Evolutionary conservation across 2,888 invertebrate genomes (phyloP), one percentile per base, ranked within the genome.

Genomic region (Drosophila vallismaia): DNA sequence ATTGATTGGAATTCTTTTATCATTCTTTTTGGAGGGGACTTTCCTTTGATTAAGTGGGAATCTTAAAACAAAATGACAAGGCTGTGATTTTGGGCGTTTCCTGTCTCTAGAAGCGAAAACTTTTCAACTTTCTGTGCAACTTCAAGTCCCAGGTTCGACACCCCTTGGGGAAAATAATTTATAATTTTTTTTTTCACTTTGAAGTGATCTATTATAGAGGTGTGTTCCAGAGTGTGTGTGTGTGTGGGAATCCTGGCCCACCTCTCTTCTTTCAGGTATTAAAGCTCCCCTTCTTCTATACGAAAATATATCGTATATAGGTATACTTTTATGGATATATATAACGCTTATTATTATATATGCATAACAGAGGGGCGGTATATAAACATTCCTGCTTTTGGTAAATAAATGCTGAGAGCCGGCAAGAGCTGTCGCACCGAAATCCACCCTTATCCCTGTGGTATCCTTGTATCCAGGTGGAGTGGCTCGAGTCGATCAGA

Each of bases 401-500:
- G 50, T 74, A 78, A 70, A 73, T 71, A 48, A 7, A 56, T 12
- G 40, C 10, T 33, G 44, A 29, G 62, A 63, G 57, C 67, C n/a
- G 36, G 2, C 12, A 48, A 63, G 24, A 77, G 55, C 74, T 5
- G 33, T 33, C n/a, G 76, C 68, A 66, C 56, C 51, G 9, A 71
- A 76, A 79, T 77, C 86, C 88, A 88, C 88, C 89, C 88, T 71
- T 89, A 77, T 71, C 33, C 59, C 38, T 31, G 3, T 9, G 40
- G 40, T 42, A 42, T 42, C 40, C 40, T 8, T 42, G 28, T 40
- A 54, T 31, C 19, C 38, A 40, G 28, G 42, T 56, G 45, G 60
- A 62, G 48, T 55, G 56, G 60, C 44, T 56, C 57, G 57, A 14
- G 60, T 66, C 50, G 89, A 91, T 91, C 91, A 91, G 89, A 90